Evolutionary conservation across 2,113 vertebrate genomes (phyloP), one percentile per base, ranked within the genome.

Genomic region (Notarius quadriscutis): DNA sequence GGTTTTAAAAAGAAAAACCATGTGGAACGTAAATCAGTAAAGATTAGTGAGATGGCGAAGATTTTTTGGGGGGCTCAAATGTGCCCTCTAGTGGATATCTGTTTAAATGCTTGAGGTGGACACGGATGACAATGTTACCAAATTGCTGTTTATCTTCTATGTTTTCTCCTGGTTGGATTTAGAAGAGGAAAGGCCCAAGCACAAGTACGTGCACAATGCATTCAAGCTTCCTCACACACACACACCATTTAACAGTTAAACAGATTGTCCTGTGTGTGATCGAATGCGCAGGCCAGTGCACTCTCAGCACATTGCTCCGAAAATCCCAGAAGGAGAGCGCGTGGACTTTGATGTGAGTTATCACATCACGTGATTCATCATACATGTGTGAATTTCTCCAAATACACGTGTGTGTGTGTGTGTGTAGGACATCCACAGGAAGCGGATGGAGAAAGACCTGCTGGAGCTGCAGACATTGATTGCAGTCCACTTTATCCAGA

Each of bases 361-460:
- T 55, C 4, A 27, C 25, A 7, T 8, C 5, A n/a, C 15, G 6
- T 15, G 74, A n/a, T n/a, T 50, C 5, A 22, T 25, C 48, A 11
- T 50, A 25, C 1, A 2, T 0, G 20, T 25, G 25, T 79, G 51
- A 55, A 27, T 53, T 27, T 79, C 14, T 30, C 12, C 12, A 55
- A n/a, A n/a, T 10, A 51, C 20, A 15, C 50, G 2, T 75, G 41
- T 10, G 1, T 74, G 18, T 11, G 75, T 75, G 34, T 75, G 41
- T 75, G 8, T 25, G 20, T 91, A 99, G 98, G 98, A 99, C 93
- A 99, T 99, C 92, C 98, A 99, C 94, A 97, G 98, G 90, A 99
- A 99, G 92, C 96, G 98, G 1, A 98, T 99, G 97, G 98, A 99
- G 92, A 99, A 99, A 89, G 98, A 99, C 81, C 92, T 98, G 82